Evolutionary conservation across 2,113 vertebrate genomes (phyloP).

Genomic region (Phodopus roborovskii): DNA sequence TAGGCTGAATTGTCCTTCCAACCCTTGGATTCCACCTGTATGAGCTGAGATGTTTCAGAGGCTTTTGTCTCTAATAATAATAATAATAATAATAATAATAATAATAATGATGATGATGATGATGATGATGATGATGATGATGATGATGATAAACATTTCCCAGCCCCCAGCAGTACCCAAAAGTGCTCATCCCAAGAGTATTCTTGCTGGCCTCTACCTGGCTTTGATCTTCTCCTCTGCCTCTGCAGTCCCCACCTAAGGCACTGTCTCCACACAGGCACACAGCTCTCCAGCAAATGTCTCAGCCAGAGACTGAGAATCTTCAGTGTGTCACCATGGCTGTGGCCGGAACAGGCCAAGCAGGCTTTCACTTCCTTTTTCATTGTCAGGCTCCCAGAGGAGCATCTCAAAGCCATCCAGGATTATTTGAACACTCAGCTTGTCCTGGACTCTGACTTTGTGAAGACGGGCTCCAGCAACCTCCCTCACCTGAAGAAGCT

Average conservation of each 20-base stretch:
- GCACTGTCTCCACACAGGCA: not conserved
- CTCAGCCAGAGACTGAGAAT: not conserved
- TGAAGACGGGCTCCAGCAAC: constrained; percentile 89
- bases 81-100: too few species aligned
- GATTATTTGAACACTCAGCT: constrained; percentile 93
- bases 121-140: too few species aligned
- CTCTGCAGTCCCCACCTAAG: not conserved
- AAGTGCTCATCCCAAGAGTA: not conserved
- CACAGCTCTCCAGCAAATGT: not conserved
- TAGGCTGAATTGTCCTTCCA: not conserved
- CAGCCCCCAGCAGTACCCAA: not conserved
- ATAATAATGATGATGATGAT: too few species aligned
- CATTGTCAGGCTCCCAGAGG: constrained; percentile 89
- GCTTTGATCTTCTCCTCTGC: not conserved
- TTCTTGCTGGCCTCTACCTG: not conserved
- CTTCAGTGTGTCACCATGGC: not conserved
- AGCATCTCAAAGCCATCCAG: constrained; percentile 93
- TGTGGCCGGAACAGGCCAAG: not conserved
- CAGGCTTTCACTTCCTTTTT: constrained; percentile 19
- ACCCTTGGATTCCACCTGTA: not conserved
- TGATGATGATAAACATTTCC: too few species aligned
- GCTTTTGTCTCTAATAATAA: too few species aligned
- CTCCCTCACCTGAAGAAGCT: constrained; percentile 95
- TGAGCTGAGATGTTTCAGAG: not conserved
- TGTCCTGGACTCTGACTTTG: constrained; percentile 90